Evolutionary conservation across 2,113 vertebrate species (phyloP), one percentile per base, ranked within the genome.

Genomic region (Talpa occidentalis): DNA sequence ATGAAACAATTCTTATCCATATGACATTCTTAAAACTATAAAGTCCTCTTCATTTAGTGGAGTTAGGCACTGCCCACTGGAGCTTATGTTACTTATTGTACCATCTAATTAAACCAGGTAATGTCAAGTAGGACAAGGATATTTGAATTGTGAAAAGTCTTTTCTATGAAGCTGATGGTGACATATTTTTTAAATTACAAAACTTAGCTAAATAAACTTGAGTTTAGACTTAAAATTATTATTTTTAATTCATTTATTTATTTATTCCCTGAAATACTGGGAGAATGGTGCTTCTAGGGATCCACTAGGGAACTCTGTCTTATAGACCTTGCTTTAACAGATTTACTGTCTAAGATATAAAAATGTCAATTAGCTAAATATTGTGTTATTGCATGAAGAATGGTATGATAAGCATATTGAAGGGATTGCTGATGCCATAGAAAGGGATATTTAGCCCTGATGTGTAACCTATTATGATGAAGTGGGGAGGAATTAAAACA

Each of bases 251-350:
- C 21, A 47, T 72, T 12, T 3, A 47, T 40, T 54, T n/a, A 35
- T 49, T 32, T 21, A 83, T 60, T 81, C 22, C 44, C 44, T n/a
- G 1, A 72, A 62, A 59, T 21, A 11, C 28, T 10, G 19, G 19
- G n/a, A 1, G 22, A n/a, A 0, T 6, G 3, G 52, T 60, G 24
- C 1, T 4, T 16, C 26, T 4, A 12, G 35, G 14, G 12, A 32
- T n/a, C 22, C 1, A 1, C 37, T 37, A 19, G 62, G 14, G 44
- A 64, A n/a, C 47, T 40, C 24, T 24, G 1, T 19, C 22, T 10
- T 5, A n/a, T 2, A 62, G 52, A n/a, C 16, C 35, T 37, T 2
- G 7, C 30, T 49, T 1, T 59, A n/a, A 72, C 5, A 15, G 16
- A 67, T 12, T 42, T 10, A 22, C 6, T 52, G 32, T n/a, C 28